phyloP scores from a whole-genome alignment of 2,113 vertebrate genomes.

The Varanus komodoensis region DNA sequence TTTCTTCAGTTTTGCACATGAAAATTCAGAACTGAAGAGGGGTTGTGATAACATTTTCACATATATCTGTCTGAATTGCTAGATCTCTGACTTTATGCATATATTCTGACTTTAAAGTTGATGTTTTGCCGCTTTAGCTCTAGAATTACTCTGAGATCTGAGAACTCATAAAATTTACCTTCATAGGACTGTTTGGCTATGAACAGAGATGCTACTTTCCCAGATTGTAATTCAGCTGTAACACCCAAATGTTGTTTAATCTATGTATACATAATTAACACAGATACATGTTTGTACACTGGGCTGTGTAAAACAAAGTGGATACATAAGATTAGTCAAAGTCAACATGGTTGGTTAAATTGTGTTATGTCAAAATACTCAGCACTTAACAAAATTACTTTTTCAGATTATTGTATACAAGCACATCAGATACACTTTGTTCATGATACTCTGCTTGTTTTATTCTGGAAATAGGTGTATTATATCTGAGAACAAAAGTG shows the following conservation, averaged over 20 bases:
- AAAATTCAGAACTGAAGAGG: neutral
- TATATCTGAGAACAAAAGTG: neutral
- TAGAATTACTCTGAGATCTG: constrained; percentile 8
- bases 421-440: neutral
- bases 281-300: too few relatives aligned
- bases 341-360: neutral
- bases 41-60: neutral
- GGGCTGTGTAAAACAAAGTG: neutral
- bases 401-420: neutral
- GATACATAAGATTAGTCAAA: neutral
- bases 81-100: constrained; percentile 56
- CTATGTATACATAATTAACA: neutral
- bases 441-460: neutral
- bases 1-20: neutral
- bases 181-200: neutral
- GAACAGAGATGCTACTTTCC: neutral
- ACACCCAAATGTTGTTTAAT: neutral
- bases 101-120: constrained; percentile 58
- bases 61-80: neutral
- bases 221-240: neutral
- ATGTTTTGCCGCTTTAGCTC: constrained; percentile 33
- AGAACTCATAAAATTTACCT: neutral
- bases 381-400: neutral
- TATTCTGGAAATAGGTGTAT: neutral
- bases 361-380: neutral